Evolutionary conservation across 2,888 invertebrate species (phyloP).

Genomic region (Pheosia tremula): DNA sequence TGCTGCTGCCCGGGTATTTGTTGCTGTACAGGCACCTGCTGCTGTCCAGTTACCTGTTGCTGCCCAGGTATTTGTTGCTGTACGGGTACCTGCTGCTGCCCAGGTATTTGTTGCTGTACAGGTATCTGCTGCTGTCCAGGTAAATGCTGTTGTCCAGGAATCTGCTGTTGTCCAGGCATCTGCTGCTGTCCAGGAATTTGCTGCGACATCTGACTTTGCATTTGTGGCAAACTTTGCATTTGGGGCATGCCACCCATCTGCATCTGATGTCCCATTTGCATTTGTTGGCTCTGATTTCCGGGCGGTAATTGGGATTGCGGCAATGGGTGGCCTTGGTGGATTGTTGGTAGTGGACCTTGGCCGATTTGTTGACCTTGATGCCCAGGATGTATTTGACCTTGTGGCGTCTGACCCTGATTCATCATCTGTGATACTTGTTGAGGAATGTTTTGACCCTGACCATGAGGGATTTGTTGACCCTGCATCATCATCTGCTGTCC

Average conservation of each 20-base stretch:
- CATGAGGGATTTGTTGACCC: slow-evolving; percentile 48
- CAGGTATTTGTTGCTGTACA: slow-evolving; percentile 39
- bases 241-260: slow-evolving; percentile 31
- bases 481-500: slow-evolving; percentile 60
- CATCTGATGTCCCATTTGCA: slow-evolving; percentile 30
- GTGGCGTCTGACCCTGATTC: slow-evolving; percentile 53
- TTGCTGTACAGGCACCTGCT: slow-evolving; percentile 41
- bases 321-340: slow-evolving; percentile 9
- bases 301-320: slow-evolving; percentile 44
- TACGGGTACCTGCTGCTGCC: slow-evolving; percentile 31
- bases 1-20: slow-evolving; percentile 18
- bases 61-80: slow-evolving; percentile 47
- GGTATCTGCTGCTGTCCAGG: slow-evolving; percentile 17
- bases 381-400: slow-evolving; percentile 44
- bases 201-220: slow-evolving; percentile 39
- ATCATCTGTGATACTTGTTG: slow-evolving; percentile 52
- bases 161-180: slow-evolving; percentile 13
- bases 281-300: slow-evolving; percentile 35
- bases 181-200: slow-evolving; percentile 39
- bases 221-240: slow-evolving; percentile 21
- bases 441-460: slow-evolving; percentile 51
- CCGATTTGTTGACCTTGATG: slow-evolving; percentile 39
- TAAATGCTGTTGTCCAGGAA: background rate
- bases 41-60: slow-evolving; percentile 34
- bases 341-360: slow-evolving; percentile 26